phyloP scores from a whole-genome alignment of 2,888 invertebrate genomes.

The Lithophane ornitopus region DNA sequence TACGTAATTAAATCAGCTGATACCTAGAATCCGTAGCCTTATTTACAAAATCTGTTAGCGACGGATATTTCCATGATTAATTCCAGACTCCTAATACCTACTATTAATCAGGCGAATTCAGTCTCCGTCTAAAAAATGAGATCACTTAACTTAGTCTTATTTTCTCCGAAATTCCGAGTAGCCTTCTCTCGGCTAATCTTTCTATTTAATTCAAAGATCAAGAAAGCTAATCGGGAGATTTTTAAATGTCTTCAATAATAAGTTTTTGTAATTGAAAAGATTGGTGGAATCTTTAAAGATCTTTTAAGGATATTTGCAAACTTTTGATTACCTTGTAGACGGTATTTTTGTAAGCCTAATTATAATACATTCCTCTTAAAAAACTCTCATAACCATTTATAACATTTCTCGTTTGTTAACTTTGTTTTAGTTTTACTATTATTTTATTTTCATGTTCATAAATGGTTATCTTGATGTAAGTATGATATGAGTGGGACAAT shows the following conservation, averaged over 20 bases:
- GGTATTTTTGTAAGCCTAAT: not conserved
- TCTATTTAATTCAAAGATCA: slow-evolving; percentile 63
- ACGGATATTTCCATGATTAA: slow-evolving; percentile 41
- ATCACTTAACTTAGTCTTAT: slow-evolving; percentile 44
- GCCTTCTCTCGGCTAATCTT: slow-evolving; percentile 32
- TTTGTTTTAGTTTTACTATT: not conserved
- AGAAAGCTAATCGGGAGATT: slow-evolving; percentile 44
- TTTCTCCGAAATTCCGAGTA: slow-evolving; percentile 36
- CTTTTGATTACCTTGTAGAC: not conserved
- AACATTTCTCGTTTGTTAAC: not conserved
- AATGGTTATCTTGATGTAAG: not conserved
- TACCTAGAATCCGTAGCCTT: slow-evolving; percentile 9
- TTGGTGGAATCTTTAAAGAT: slow-evolving; percentile 6
- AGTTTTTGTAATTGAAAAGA: slow-evolving; percentile 50
- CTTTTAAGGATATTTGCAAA: not conserved
- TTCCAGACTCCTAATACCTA: slow-evolving; percentile 30
- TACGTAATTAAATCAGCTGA: not conserved
- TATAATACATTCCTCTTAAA: not conserved
- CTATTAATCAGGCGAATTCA: slow-evolving; percentile 30
- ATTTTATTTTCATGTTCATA: slow-evolving; percentile 1
- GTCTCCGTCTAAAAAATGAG: slow-evolving; percentile 44
- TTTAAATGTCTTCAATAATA: slow-evolving; percentile 47
- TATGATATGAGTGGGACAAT: not conserved
- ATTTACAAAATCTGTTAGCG: slow-evolving; percentile 12
- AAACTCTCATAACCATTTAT: not conserved